Base-by-base conservation (phyloP, 2,113 vertebrate genomes). In the Petrocephalus zakoni region DNA sequence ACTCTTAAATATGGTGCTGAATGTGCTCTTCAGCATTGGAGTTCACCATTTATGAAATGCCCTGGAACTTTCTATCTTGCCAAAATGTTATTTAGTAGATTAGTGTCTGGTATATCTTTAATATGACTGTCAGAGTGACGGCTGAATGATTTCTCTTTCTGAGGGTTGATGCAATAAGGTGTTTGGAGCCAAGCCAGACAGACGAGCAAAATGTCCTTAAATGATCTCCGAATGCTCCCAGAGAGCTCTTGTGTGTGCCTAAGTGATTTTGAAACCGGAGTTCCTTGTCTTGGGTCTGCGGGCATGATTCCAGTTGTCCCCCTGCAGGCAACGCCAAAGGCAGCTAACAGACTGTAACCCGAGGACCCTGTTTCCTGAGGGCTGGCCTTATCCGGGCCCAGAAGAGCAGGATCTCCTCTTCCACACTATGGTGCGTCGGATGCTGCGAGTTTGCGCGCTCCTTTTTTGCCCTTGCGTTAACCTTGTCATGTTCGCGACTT, bases 391-490 rank as follows among this genome's bases (percentile, higher is more conserved):
- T 83, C 19, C 81, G 49, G 8, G 81, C 81, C 46, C 37, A 47
- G 83, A 51, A 85, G 83, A n/a, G 47, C 84, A 42, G 84, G 25
- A 5, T 53, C 51, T 34, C 25, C 25, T 34, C 49, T n/a, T 56
- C 13, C 34, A 86, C 17, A n/a, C 55, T 55, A 87, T 10, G 29
- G 37, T 64, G 19, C 29, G 21, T 64, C 55, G 46, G 56, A 42
- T 46, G 86, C 58, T 58, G 1, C 0, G 0, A 46, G 13, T 87
- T 17, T 64, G 29, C 17, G 52, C n/a, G 53, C 34, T 37, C 37
- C 15, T 46, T n/a, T 51, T 49, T 84, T 84, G 46, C 81, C 81
- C 42, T 51, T 84, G 81, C 19, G 25, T 68, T 93, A 94, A 93
- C 94, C 72, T 78, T 78, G 72, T 78, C 29, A 42, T 78, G 72